A percentile compares a stretch with the other conserved stretches of the same genome.
Evolutionary conservation across 2,888 invertebrate species (phyloP).

Genomic region (Lasioglossum calceatum): DNA sequence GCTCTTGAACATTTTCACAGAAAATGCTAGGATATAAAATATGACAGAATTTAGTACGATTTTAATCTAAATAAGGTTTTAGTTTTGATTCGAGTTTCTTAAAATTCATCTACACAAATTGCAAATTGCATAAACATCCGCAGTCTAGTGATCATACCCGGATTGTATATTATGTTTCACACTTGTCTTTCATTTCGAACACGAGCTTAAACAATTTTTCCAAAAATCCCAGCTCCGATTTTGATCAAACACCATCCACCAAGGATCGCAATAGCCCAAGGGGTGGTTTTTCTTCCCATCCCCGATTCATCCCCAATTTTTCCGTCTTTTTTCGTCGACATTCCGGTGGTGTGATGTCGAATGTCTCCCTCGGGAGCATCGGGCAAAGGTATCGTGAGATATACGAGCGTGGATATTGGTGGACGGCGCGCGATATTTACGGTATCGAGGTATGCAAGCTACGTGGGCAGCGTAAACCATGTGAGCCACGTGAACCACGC

Average conservation of each 20-base stretch:
- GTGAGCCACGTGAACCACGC: not conserved
- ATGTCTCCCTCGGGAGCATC: slow-evolving; percentile 41
- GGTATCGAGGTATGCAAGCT: slow-evolving; percentile 58
- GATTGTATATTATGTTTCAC: not conserved
- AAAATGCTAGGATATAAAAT: too few relatives aligned
- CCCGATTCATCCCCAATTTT: not conserved
- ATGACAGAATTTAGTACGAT: too few relatives aligned
- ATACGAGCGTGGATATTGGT: slow-evolving; percentile 65
- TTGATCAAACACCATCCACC: not conserved
- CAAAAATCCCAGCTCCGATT: not conserved
- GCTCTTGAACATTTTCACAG: too few relatives aligned
- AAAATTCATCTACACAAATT: too few relatives aligned
- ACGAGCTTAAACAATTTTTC: not conserved
- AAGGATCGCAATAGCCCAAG: not conserved
- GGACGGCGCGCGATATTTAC: slow-evolving; percentile 59
- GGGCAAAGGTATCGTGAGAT: slow-evolving; percentile 35
- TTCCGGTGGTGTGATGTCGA: slow-evolving; percentile 13
- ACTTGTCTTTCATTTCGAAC: not conserved
- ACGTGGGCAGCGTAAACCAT: slow-evolving; percentile 24
- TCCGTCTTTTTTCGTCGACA: not conserved
- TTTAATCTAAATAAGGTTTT: too few relatives aligned
- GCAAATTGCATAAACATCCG: not conserved
- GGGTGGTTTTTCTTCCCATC: not conserved
- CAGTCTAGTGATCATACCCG: not conserved
- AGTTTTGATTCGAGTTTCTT: too few relatives aligned